Base-by-base conservation (phyloP, 2,113 vertebrate genomes). In the Pangasianodon hypophthalmus region DNA sequence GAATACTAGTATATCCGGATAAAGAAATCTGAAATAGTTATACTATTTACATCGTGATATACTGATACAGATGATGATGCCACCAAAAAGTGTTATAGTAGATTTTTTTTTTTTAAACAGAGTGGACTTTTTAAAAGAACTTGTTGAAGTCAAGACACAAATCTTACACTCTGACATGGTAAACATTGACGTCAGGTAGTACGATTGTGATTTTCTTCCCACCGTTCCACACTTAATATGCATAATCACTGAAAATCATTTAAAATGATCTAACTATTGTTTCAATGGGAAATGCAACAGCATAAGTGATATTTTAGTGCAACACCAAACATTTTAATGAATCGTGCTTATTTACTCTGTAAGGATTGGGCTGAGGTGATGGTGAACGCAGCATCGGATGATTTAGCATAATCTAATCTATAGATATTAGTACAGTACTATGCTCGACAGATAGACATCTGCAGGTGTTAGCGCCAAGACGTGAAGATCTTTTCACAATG, bases 341-440 rank as follows among this genome's bases (percentile, higher is more conserved):
- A 69, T 64, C 19, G 9, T 19, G n/a, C 29, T 37, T 69, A 60
- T 41, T 10, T 71, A 16, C 1, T 84, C 32, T 13, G 9, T 37
- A 58, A 83, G 4, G 9, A 67, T n/a, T 56, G 13, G 62, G 24
- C 37, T 73, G 21, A 44, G 7, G 32, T 56, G 54, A 69, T 56
- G 46, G 44, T 46, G 67, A 86, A 73, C 3, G 67, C 82, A 91
- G 85, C 83, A 48, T 41, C 50, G 54, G 81, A 84, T 60, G 84
- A 58, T 81, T 73, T 56, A 84, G 85, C 67, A 41, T 19, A 32
- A 80, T 73, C 52, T 88, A 84, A 46, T 86, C 52, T 88, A 87
- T 67, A 69, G 24, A 58, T n/a, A 62, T 86, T 77, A 62, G 58
- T 88, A 82, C 80, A 88, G 64, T 84, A 73, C 50, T 56, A 52